Base-by-base conservation (phyloP, 2,888 invertebrate species). In the Hemithea aestivaria region DNA sequence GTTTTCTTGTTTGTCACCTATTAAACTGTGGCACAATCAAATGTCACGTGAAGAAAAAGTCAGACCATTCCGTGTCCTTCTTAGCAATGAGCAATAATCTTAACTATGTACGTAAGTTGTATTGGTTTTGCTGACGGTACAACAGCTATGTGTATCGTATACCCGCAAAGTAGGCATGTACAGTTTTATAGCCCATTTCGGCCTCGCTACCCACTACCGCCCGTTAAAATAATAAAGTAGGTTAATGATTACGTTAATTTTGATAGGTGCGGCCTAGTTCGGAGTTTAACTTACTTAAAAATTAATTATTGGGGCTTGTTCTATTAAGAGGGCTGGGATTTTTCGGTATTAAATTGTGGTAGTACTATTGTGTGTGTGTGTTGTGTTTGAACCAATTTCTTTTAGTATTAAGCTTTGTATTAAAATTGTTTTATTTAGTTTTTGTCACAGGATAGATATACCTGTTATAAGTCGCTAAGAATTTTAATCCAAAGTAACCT, bases 141-240 rank as follows among this genome's bases (percentile, higher is more conserved):
- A 6, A 20, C n/a, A 33, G 37, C 45, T 35, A 27, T 32, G 21
- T 9, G 16, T 16, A 16, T 5, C 27, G 10, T 26, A 29, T 33
- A 38, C 20, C 25, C 27, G 37, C 29, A 31, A 45, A 42, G 24
- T 27, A 33, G 30, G 27, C 30, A 29, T 20, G 34, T 35, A 24
- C 34, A 32, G 30, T 27, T 48, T 50, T 47, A 51, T 48, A 34
- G 32, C 36, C 36, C 34, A 48, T 48, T 46, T 24, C 37, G 31
- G 24, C 36, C 31, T 40, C 34, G 34, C 22, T 33, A 48, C 37
- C 41, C 36, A 32, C 35, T 44, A 45, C 36, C 32, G 35, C 10
- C 42, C 45, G 43, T 49, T 51, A 49, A 51, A 49, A 51, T 52
- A 52, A 48, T 55, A 48, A 53, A 55, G 37, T 53, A 40, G 45